These are phyloP conservation scores for Liopterus haemorrhoidalis DNA, from an alignment of 2,888 invertebrate genomes.

Conservation along the genomic window DNA sequence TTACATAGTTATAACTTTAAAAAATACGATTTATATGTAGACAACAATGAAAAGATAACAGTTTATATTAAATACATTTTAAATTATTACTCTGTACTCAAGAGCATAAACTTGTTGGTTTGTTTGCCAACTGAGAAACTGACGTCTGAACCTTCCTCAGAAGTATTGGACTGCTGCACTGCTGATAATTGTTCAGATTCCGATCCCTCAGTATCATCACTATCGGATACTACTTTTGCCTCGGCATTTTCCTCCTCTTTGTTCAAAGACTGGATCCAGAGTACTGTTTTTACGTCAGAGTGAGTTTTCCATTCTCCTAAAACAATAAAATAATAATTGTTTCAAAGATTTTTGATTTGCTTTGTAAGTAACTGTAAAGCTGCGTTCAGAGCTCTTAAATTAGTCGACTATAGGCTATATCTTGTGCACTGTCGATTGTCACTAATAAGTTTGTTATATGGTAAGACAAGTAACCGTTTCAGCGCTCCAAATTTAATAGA, in stretches of 20 bases:
- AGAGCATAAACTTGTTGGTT: constrained; percentile 31
- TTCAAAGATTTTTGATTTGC: constrained; percentile 5
- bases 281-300: constrained; percentile 57
- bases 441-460: too few species aligned
- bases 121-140: background rate
- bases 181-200: constrained; percentile 11
- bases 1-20: too few species aligned
- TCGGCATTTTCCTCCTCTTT: constrained; percentile 31
- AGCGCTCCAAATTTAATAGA: too few species aligned
- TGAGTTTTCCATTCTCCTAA: constrained; percentile 58
- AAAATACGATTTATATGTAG: too few species aligned
- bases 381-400: too few species aligned
- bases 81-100: constrained; percentile 12
- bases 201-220: constrained; percentile 34
- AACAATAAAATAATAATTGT: constrained; percentile 23
- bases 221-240: constrained; percentile 36
- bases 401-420: too few species aligned
- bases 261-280: constrained; percentile 61
- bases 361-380: constrained; percentile 40
- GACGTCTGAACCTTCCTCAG: too few species aligned
- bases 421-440: background rate
- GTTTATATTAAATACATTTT: too few species aligned
- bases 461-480: too few species aligned
- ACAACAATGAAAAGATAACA: too few species aligned
- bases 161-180: too few species aligned